Evolutionary conservation across 2,888 invertebrate species (phyloP), one percentile per base, ranked within the genome.

Genomic region (Pristionchus exspectatus): DNA sequence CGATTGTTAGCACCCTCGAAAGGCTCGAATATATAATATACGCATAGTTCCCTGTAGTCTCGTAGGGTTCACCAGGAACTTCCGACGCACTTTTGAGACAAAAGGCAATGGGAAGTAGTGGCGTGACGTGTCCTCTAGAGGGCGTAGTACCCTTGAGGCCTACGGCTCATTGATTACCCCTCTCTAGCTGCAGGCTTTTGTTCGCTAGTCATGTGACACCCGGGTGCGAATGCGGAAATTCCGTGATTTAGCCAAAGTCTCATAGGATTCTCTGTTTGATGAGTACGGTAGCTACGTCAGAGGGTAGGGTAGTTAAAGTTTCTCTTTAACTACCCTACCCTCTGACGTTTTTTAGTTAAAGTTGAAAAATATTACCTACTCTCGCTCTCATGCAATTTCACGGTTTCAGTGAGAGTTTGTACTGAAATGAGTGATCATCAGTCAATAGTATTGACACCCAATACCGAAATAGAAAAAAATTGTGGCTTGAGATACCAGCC

Each of bases 91-190:
- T 83, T 12, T 83, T 83, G 50, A 44, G 54, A 56, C 83, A 83
- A 54, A 30, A 30, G 24, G 77, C 77, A 30, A n/a, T 44, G 33
- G 33, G 38, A 30, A 54, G 27, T 38, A 81, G 50, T 50, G 24
- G 44, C 21, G 50, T 33, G 50, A 50, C 24, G 81, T 81, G 9
- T 44, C 10, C 9, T 50, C 50, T 10, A 81, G 81, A 54, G 30
- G 69, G 69, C 30, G n/a, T 21, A 50, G 44, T 50, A 50, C 44
- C 44, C 44, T 50, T 50, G 27, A 66, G 69, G 33, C 27, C 69
- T 14, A 66, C 30, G 30, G 38, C 74, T 74, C 74, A 74, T 74
- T 74, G 74, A 74, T 74, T 74, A 74, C 74, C 10, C 74, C 9
- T n/a, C 72, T 14, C 30, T 5, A 30, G 74, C 74, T 69, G 69